Conservation (phyloP, 1,140 invertebrate genomes). For the Brachionus rubens region DNA sequence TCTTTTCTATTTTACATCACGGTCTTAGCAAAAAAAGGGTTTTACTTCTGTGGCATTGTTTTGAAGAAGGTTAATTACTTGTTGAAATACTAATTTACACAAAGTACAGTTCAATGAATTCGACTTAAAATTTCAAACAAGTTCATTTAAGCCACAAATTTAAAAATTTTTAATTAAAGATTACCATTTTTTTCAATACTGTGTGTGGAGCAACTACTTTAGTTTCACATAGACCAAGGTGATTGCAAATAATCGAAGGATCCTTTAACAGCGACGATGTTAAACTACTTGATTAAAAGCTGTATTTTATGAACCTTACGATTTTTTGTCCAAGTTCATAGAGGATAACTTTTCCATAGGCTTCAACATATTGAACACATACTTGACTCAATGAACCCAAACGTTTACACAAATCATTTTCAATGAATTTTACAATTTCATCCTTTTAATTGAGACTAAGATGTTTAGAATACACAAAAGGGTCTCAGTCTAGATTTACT, state of each 20-base stretch:
- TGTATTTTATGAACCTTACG: too few species aligned
- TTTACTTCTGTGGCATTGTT: constrained; percentile 24
- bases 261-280: background rate
- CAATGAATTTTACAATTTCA: constrained; percentile 38
- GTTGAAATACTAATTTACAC: constrained; percentile 25
- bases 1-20: background rate
- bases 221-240: constrained; percentile 20
- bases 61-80: constrained; percentile 16
- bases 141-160: background rate
- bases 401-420: constrained; percentile 20
- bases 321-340: constrained; percentile 37
- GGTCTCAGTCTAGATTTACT: too few species aligned
- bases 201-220: background rate
- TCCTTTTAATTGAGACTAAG: too few species aligned
- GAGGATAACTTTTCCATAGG: constrained; percentile 29
- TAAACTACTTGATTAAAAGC: too few species aligned
- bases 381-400: constrained; percentile 21
- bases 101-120: constrained; percentile 30
- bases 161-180: background rate
- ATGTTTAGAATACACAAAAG: too few species aligned
- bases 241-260: constrained; percentile 11
- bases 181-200: constrained; percentile 18
- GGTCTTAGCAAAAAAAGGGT: background rate
- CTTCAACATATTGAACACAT: constrained; percentile 37
- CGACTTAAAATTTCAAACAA: background rate